These are phyloP conservation scores for Exocentrus adspersus DNA, from an alignment of 2,888 invertebrate species.

Conservation along the genomic window DNA sequence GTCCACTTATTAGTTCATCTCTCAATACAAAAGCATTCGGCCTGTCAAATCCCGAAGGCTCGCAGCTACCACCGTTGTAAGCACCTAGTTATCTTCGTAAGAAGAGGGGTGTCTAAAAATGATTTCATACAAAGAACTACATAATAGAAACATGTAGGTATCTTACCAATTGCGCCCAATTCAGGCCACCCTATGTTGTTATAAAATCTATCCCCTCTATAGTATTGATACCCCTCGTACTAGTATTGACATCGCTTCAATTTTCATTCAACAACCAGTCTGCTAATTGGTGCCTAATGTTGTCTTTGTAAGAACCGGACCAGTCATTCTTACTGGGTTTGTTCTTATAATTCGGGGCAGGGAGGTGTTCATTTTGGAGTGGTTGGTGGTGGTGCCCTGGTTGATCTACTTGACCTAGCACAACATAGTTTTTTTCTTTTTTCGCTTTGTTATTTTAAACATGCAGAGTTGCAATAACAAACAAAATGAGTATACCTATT, in stretches of 20 bases:
- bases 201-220: conserved; percentile 64
- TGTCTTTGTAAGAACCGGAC: conserved; percentile 26
- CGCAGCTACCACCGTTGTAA: conserved; percentile 69
- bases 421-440: too few relatives aligned
- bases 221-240: conserved; percentile 60
- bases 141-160: too few relatives aligned
- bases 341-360: background rate
- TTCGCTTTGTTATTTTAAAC: too few relatives aligned
- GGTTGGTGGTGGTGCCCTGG: background rate
- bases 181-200: conserved; percentile 61
- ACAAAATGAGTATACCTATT: too few relatives aligned
- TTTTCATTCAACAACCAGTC: conserved; percentile 50
- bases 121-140: too few relatives aligned
- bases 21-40: conserved; percentile 68
- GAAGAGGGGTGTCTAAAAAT: conserved; percentile 66
- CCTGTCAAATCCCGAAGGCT: conserved; percentile 63
- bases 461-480: too few relatives aligned
- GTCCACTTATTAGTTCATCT: conserved; percentile 63
- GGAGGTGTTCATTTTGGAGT: background rate
- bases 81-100: conserved; percentile 66
- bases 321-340: conserved; percentile 23
- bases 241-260: conserved; percentile 37
- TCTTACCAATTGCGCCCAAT: conserved; percentile 61
- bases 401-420: too few relatives aligned
- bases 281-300: conserved; percentile 29